Evolutionary conservation across 1,140 invertebrate species (phyloP).

Genomic region (Pantala flavescens): DNA sequence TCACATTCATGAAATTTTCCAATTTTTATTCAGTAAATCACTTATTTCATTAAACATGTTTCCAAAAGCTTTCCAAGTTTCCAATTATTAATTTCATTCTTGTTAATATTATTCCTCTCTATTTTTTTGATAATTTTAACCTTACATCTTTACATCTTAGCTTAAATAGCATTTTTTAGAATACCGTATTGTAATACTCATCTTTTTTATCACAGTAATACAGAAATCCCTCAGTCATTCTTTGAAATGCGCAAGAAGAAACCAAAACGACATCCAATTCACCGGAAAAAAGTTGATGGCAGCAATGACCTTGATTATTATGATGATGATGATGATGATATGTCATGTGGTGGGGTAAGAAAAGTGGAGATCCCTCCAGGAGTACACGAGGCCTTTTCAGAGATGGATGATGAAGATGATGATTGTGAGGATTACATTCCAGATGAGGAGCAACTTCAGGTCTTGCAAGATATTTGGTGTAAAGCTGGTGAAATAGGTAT

Average conservation of each 20-base stretch:
- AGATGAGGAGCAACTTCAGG: conserved; percentile 63
- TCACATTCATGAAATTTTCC: no score
- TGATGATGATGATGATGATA: neutral
- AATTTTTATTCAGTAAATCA: no score
- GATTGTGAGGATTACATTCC: conserved; percentile 38
- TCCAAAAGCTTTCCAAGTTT: no score
- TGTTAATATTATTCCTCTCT: no score
- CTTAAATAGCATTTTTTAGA: conserved; percentile 9
- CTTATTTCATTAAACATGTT: no score
- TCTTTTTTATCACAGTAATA: conserved; percentile 25
- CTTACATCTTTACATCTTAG: no score
- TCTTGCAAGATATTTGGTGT: conserved; percentile 67
- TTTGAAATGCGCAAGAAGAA: conserved; percentile 28
- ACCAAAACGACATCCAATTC: conserved; percentile 49
- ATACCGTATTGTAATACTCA: conserved; percentile 18
- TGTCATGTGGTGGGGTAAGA: conserved; percentile 28
- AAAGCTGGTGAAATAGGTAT: conserved; percentile 69
- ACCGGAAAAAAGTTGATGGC: conserved; percentile 44
- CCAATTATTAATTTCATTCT: no score
- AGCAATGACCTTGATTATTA: conserved; percentile 29
- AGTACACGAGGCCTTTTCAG: conserved; percentile 22
- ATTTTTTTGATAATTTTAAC: no score
- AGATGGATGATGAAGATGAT: conserved; percentile 35
- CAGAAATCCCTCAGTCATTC: conserved; percentile 49
- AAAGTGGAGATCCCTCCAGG: conserved; percentile 30